phyloP scores from a whole-genome alignment of 23 tunicate genomes.

The Ascidia mentula region DNA sequence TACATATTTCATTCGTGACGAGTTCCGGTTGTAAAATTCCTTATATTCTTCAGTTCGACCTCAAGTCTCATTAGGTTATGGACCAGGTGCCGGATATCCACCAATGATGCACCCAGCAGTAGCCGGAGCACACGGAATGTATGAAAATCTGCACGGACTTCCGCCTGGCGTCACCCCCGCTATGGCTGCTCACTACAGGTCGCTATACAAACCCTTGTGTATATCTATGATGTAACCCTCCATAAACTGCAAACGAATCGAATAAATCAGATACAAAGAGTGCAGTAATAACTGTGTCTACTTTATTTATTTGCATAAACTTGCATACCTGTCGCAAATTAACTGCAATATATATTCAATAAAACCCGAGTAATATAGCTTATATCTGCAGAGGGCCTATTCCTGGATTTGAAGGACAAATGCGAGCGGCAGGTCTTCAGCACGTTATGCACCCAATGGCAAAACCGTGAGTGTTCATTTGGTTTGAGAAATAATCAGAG shows the following conservation, averaged over 20 bases:
- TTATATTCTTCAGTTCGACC: slow-evolving; percentile 36
- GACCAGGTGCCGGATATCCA: slow-evolving; percentile 52
- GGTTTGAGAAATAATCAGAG: neutral
- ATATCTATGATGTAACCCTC: too few relatives aligned
- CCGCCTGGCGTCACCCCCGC: slow-evolving; percentile 66
- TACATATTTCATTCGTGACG: too few relatives aligned
- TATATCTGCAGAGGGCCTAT: slow-evolving; percentile 19
- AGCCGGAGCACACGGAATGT: slow-evolving; percentile 52
- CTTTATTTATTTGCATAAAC: too few relatives aligned
- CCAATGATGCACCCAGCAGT: slow-evolving; percentile 51
- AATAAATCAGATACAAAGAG: neutral
- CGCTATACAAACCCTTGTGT: neutral
- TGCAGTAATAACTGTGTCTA: neutral
- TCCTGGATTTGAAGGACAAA: slow-evolving; percentile 53
- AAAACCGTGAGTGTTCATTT: slow-evolving; percentile 52
- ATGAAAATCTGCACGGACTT: slow-evolving; percentile 59
- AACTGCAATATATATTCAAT: too few relatives aligned
- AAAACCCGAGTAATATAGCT: too few relatives aligned
- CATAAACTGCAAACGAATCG: neutral
- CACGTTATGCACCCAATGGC: slow-evolving; percentile 61
- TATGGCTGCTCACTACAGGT: slow-evolving; percentile 27
- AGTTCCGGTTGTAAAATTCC: too few relatives aligned
- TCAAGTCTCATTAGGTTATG: slow-evolving; percentile 22
- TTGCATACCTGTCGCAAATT: too few relatives aligned
- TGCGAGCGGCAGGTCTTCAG: slow-evolving; percentile 44